Evolutionary conservation across 1,140 invertebrate species (phyloP), one percentile per base, ranked within the genome.

Genomic region (Lepidurus arcticus): DNA sequence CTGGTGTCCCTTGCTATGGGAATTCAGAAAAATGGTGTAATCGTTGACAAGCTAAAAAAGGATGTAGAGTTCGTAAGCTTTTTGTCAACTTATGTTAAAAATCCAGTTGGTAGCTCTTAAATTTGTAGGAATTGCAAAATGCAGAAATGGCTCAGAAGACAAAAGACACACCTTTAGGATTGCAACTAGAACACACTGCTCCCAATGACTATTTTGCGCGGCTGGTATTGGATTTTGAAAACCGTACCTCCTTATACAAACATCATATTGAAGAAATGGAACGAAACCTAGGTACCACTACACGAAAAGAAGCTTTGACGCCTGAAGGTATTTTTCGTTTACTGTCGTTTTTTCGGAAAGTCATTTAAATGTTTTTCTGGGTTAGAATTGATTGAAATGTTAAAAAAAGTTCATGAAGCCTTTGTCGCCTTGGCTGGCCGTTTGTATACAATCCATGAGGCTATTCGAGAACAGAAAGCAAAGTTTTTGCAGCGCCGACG

Each of bases 381-480:
- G 84, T 76, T 83, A 93, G 92, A 93, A 85, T 82, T 93, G 74
- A 88, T 90, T 11, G 83, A 89, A 74, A 90, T 93, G 21, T 90
- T 96, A 83, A 89, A 89, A 75, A 90, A 92, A 82, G 88, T 95
- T 75, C 92, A 96, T 82, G 93, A 94, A 83, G 92, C 92, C 5
- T 90, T 96, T 80, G 90, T 96, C 24, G 92, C 93, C 5, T 86
- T 96, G 78, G 94, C 94, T 74, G 93, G 93, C 0, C 89, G 92
- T 76, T 83, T 96, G 26, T 93, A 96, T 82, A 89, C 90, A 1
- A 88, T 94, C 1, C 93, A 96, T 84, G 85, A 87, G 80, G 80
- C 83, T 77, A 84, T 87, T 24, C 86, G 91, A 81, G 89, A 89
- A 78, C 92, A 94, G 82, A 95, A 95, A 84, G 92, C 94, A 80